Evolutionary conservation across 2,113 vertebrate species (phyloP).

Genomic region (Onychostoma macrolepis): DNA sequence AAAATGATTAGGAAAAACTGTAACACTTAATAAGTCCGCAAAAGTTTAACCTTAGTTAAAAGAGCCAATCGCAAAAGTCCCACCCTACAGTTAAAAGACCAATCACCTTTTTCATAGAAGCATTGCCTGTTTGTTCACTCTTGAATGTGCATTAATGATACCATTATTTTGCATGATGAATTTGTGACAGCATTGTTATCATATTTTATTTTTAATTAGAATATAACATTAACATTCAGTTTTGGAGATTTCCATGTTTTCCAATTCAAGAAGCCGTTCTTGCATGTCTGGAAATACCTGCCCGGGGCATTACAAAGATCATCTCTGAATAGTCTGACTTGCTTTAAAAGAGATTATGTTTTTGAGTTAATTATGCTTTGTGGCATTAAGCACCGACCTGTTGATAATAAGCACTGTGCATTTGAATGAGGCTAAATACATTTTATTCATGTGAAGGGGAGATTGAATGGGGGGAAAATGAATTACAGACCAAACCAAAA

Average conservation of each 20-base stretch:
- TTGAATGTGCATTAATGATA: background rate
- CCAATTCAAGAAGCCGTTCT: background rate
- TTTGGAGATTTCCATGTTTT: background rate
- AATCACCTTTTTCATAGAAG: background rate
- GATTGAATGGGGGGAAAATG: background rate
- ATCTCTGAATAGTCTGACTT: background rate
- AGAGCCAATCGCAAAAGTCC: too few relatives aligned
- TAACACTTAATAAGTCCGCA: background rate
- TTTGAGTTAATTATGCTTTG: background rate
- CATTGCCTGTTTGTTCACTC: background rate
- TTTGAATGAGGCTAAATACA: conserved; percentile 1
- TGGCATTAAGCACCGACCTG: conserved; percentile 2
- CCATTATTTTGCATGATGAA: background rate
- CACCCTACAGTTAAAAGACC: background rate
- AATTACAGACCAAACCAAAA: conserved; percentile 18
- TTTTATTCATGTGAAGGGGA: conserved; percentile 4
- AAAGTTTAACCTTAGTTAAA: background rate
- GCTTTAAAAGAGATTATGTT: conserved; percentile 6
- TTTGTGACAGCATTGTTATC: background rate
- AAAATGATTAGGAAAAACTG: background rate
- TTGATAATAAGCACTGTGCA: background rate
- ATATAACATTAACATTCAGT: background rate
- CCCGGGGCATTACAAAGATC: background rate
- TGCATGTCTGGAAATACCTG: background rate
- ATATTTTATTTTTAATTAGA: background rate